These are phyloP conservation scores for Toxotes lorentzi DNA, from an alignment of 2,797 vertebrate genomes.

Conservation along the genomic window DNA sequence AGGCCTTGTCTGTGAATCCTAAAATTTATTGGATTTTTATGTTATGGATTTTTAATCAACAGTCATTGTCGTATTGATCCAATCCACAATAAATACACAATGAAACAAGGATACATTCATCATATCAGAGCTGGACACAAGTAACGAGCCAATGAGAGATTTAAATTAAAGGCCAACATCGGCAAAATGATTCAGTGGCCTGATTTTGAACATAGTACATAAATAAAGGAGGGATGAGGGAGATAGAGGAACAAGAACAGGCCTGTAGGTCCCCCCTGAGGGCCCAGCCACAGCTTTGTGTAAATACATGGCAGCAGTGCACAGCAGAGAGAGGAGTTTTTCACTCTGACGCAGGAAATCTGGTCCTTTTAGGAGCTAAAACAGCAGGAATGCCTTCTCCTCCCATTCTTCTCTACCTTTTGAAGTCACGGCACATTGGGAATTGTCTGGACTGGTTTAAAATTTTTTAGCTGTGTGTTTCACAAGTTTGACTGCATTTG, in stretches of 20 bases:
- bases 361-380: constrained; percentile 44
- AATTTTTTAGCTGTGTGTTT: constrained; percentile 28
- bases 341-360: constrained; percentile 25
- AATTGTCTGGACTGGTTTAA: constrained; percentile 30
- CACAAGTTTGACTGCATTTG: constrained; percentile 9
- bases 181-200: constrained; percentile 3
- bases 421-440: constrained; percentile 16
- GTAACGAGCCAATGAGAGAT: not conserved
- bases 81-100: constrained; percentile 7
- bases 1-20: not conserved
- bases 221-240: not conserved
- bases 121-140: not conserved
- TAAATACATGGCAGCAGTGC: constrained; percentile 35
- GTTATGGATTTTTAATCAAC: constrained; percentile 13
- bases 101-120: constrained; percentile 1
- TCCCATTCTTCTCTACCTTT: constrained; percentile 13
- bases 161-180: constrained; percentile 32
- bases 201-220: constrained; percentile 18
- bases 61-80: constrained; percentile 8
- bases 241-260: constrained; percentile 1
- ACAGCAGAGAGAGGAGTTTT: constrained; percentile 23
- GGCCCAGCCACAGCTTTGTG: constrained; percentile 25
- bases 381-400: constrained; percentile 11
- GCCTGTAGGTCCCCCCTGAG: constrained; percentile 27
- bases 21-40: not conserved